phyloP scores from a whole-genome alignment of 2,888 invertebrate species.

The Amiota communis region DNA sequence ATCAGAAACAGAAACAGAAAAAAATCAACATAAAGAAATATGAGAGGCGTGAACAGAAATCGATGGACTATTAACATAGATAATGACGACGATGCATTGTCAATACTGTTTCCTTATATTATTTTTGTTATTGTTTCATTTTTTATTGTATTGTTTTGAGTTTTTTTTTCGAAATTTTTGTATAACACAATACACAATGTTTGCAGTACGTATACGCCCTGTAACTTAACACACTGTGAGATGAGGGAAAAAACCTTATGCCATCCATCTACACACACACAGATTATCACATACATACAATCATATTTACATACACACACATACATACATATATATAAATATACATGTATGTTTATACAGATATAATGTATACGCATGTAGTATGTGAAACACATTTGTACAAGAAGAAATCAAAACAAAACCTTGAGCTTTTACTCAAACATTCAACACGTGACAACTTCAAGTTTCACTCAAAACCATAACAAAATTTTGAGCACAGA shows the following conservation, averaged over 20 bases:
- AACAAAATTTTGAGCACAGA: slow-evolving; percentile 44
- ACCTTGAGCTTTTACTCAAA: slow-evolving; percentile 54
- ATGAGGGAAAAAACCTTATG: not conserved
- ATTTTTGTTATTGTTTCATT: slow-evolving; percentile 7
- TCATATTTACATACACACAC: slow-evolving; percentile 19
- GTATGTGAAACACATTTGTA: not conserved
- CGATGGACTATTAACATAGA: slow-evolving; percentile 28
- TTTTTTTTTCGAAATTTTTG: slow-evolving; percentile 8
- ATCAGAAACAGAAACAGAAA: not conserved
- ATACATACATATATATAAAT: not conserved
- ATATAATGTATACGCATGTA: not conserved
- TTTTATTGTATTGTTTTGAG: not conserved
- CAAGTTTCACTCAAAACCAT: slow-evolving; percentile 18
- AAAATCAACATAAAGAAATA: not conserved
- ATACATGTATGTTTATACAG: not conserved
- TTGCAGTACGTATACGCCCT: slow-evolving; percentile 44
- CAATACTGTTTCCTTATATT: slow-evolving; percentile 12
- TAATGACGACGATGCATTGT: slow-evolving; percentile 18
- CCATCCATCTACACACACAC: not conserved
- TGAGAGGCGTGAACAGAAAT: slow-evolving; percentile 16
- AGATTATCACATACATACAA: slow-evolving; percentile 11
- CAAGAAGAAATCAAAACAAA: slow-evolving; percentile 24
- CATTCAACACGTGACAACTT: slow-evolving; percentile 59
- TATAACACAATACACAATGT: slow-evolving; percentile 12
- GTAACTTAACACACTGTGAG: slow-evolving; percentile 12